phyloP scores from a whole-genome alignment of 2,113 vertebrate species.

The Varanus salvator region DNA sequence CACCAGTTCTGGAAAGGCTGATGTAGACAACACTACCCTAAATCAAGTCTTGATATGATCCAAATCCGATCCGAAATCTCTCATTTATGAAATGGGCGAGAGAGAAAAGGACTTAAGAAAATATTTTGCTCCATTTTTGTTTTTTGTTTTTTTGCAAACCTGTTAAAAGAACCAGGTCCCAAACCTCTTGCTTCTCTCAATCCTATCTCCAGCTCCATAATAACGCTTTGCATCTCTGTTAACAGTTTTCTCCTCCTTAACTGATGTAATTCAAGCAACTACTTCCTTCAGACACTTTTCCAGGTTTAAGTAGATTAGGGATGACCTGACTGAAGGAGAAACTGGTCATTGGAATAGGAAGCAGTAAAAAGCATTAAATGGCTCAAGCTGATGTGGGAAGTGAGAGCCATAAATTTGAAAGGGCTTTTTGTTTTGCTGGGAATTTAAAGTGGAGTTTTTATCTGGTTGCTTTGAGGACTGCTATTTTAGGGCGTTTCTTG shows the following conservation, averaged over 20 bases:
- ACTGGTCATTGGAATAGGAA: neutral
- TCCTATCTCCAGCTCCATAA: neutral
- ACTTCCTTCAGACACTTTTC: neutral
- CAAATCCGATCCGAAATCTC: neutral
- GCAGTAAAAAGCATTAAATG: neutral
- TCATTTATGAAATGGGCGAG: neutral
- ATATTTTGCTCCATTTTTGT: neutral
- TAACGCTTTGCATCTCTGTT: neutral
- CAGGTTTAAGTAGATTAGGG: neutral
- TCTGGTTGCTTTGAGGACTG: neutral
- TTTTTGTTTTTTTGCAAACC: neutral
- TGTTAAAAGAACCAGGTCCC: conserved; percentile 14
- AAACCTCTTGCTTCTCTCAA: neutral
- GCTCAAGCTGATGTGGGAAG: neutral
- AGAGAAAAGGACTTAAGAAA: neutral
- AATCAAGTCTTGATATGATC: neutral
- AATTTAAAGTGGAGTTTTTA: neutral
- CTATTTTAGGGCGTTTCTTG: neutral
- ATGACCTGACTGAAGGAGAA: neutral
- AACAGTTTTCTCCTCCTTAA: conserved; percentile 7
- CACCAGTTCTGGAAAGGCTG: neutral
- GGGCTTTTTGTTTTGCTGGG: neutral
- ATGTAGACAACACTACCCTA: neutral
- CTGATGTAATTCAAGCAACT: neutral
- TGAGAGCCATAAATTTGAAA: neutral